Conservation (phyloP, 2,797 vertebrate genomes). For the Dermochelys coriacea region DNA sequence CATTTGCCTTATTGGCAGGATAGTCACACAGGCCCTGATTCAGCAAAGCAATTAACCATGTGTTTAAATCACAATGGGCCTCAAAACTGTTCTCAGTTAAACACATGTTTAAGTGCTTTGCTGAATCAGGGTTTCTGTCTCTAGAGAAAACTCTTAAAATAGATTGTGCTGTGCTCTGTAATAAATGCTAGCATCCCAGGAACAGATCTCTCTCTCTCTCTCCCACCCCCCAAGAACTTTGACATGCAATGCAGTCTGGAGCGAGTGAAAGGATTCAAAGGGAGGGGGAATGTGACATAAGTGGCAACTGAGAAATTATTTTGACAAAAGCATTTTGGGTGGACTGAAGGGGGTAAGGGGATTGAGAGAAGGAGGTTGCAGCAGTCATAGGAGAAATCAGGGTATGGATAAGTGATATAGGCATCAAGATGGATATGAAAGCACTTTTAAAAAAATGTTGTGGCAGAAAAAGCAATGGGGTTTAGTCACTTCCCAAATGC, state of each 20-base stretch:
- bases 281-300: background rate
- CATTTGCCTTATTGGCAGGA: background rate
- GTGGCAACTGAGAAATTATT: background rate
- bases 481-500: background rate
- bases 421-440: background rate
- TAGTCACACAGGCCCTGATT: background rate
- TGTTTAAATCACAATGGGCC: background rate
- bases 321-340: background rate
- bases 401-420: background rate
- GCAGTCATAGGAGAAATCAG: background rate
- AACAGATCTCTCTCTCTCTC: background rate
- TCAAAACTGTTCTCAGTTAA: background rate
- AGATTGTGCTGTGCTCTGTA: background rate
- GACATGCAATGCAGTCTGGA: background rate
- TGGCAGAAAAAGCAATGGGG: background rate
- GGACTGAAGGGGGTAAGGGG: too few relatives aligned
- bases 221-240: background rate
- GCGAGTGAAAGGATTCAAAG: background rate
- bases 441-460: background rate
- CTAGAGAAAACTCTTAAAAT: background rate
- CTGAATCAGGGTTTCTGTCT: background rate
- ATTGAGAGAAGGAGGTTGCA: too few relatives aligned
- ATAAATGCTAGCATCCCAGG: background rate
- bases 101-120: background rate
- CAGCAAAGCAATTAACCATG: background rate